Evolutionary conservation across 2,888 invertebrate genomes (phyloP), one percentile per base, ranked within the genome.

Genomic region (Cetonia aurata): DNA sequence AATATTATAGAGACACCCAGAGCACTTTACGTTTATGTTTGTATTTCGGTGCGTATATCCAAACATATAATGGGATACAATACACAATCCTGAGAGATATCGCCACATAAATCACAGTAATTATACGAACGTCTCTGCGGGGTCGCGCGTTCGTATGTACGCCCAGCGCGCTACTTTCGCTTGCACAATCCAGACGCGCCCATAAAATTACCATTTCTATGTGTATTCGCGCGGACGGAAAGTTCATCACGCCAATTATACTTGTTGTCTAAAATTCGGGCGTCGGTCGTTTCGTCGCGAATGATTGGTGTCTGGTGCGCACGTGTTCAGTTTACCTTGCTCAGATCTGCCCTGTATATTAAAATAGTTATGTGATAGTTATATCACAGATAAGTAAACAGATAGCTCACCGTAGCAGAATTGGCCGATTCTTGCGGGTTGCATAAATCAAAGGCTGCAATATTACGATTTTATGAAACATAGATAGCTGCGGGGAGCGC

Each of bases 41-140:
- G 25, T 25, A 25, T 25, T 4, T 1, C 4, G 25, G 25, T 25
- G 59, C 33, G 50, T 60, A 60, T 50, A 50, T 50, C 17, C 15
- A 17, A 4, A 19, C 9, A 50, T 15, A 53, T 31, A 25, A 31
- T 33, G n/a, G 4, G 10, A 53, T 33, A 15, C 15, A n/a, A 67
- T 37, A 59, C 48, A 46, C n/a, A 37, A 65, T 73, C 69, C 71
- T 53, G 71, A 66, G 67, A 73, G 71, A 73, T 53, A 53, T 53
- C 53, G 53, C 53, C 55, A 66, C 71, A 69, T 72, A 73, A 73
- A 73, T 73, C 72, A 72, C 72, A 10, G 70, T 73, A 73, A 73
- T 73, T 73, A 73, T 70, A 71, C 71, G 66, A 72, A 69, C 72
- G 73, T 73, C 73, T 73, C 70, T 67, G 65, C 69, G 25, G 67